Evolutionary conservation across 2,888 invertebrate species (phyloP).

Genomic region (Hydrotaea diabolus): DNA sequence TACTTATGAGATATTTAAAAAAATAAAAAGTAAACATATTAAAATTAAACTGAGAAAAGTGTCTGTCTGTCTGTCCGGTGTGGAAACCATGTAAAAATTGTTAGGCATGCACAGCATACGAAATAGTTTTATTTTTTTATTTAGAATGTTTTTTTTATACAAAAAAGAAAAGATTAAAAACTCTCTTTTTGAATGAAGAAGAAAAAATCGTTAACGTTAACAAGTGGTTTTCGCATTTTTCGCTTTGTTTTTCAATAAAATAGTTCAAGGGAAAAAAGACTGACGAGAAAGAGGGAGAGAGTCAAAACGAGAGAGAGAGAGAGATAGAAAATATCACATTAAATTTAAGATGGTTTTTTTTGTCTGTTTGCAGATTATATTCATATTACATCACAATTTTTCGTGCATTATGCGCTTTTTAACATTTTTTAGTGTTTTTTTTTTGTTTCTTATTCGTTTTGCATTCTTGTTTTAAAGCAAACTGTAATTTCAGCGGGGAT

Average conservation of each 20-base stretch:
- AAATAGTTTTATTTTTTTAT: conserved; percentile 45
- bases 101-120: conserved; percentile 65
- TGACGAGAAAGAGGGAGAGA: conserved; percentile 1
- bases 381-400: conserved; percentile 59
- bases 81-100: conserved; percentile 6
- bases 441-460: neutral
- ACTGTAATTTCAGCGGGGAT: conserved; percentile 69
- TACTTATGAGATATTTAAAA: conserved; percentile 27
- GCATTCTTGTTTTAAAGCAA: conserved; percentile 52
- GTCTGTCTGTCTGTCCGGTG: neutral
- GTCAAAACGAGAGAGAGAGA: conserved; percentile 9
- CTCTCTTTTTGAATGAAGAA: conserved; percentile 26
- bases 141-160: conserved; percentile 42
- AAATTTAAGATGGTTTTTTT: conserved; percentile 59
- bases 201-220: conserved; percentile 8
- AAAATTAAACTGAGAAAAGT: neutral
- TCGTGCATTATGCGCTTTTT: conserved; percentile 30
- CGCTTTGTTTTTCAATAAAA: neutral
- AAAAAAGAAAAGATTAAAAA: conserved; percentile 47
- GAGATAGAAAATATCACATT: conserved; percentile 64
- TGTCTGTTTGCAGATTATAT: conserved; percentile 54
- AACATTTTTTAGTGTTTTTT: conserved; percentile 26
- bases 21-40: neutral
- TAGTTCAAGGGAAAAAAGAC: neutral
- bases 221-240: neutral